These are phyloP conservation scores for Drosophila gunungcola DNA, from an alignment of 1,140 invertebrate species.

Conservation along the genomic window DNA sequence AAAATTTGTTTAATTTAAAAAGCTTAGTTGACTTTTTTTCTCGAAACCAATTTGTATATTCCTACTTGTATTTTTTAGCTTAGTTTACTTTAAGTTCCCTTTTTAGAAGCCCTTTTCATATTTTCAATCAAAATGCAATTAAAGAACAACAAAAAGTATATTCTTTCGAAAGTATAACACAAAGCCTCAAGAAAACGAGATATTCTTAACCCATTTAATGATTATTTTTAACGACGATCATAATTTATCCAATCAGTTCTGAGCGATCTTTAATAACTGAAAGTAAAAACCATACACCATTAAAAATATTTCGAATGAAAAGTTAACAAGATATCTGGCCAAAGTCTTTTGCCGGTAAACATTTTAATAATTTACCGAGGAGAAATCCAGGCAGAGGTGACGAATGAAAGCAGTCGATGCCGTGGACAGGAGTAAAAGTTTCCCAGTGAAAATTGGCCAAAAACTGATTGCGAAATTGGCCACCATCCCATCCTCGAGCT, in stretches of 20 bases:
- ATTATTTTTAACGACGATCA: not conserved
- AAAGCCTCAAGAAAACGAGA: not conserved
- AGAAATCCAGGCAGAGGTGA: conserved; percentile 64
- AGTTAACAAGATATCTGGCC: conserved; percentile 3
- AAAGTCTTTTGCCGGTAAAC: conserved; percentile 24
- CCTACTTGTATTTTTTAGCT: too few species aligned
- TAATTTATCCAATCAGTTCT: conserved; percentile 8
- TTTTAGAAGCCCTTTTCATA: too few species aligned
- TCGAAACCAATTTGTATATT: too few species aligned
- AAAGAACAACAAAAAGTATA: not conserved
- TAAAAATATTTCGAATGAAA: conserved; percentile 6
- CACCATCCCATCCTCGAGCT: conserved; percentile 27
- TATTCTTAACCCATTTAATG: conserved; percentile 1
- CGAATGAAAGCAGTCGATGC: conserved; percentile 67
- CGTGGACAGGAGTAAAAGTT: conserved; percentile 73
- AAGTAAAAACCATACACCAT: conserved; percentile 10
- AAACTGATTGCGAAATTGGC: conserved; percentile 67
- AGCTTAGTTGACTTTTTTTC: too few species aligned
- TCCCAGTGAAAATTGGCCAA: conserved; percentile 67
- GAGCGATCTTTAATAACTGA: conserved; percentile 2
- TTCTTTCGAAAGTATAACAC: not conserved
- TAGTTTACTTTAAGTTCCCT: too few species aligned
- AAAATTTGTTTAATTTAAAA: too few species aligned
- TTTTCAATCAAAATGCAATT: not conserved
- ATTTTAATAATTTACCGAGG: conserved; percentile 57